These are phyloP conservation scores for Malaclemys terrapin DNA, from an alignment of 2,113 vertebrate species.

Conservation along the genomic window DNA sequence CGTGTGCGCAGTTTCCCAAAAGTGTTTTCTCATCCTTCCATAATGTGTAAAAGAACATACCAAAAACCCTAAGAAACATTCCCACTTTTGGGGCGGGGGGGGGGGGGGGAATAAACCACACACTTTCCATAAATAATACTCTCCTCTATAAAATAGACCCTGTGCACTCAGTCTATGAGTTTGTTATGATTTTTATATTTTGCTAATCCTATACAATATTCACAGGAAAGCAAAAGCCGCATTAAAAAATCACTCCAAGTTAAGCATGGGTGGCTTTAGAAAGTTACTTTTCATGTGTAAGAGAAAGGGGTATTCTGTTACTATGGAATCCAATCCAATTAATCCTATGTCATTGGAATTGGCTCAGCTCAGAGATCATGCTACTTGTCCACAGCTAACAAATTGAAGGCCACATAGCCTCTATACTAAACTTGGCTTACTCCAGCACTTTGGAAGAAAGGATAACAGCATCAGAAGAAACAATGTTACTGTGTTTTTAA, in stretches of 20 bases:
- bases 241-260: conserved; percentile 37
- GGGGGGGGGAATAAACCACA: conserved; percentile 62
- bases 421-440: not conserved
- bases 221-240: conserved; percentile 40
- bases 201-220: conserved; percentile 43
- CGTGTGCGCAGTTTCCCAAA: conserved; percentile 56
- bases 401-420: accelerated
- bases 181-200: conserved; percentile 52
- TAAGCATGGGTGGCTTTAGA: not conserved
- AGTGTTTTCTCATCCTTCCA: conserved; percentile 62
- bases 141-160: conserved; percentile 70
- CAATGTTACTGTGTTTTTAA: not conserved
- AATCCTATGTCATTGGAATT: not conserved
- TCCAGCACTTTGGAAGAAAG: not conserved
- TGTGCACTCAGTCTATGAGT: conserved; percentile 20
- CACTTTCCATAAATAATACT: conserved; percentile 75
- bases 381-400: conserved; percentile 1
- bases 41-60: conserved; percentile 30
- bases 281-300: not conserved
- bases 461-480: conserved; percentile 42
- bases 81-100: conserved; percentile 32
- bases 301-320: not conserved
- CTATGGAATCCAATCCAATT: not conserved
- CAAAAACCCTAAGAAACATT: conserved; percentile 73
- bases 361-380: not conserved